phyloP scores from a whole-genome alignment of 2,113 vertebrate species.

The Jaculus jaculus region DNA sequence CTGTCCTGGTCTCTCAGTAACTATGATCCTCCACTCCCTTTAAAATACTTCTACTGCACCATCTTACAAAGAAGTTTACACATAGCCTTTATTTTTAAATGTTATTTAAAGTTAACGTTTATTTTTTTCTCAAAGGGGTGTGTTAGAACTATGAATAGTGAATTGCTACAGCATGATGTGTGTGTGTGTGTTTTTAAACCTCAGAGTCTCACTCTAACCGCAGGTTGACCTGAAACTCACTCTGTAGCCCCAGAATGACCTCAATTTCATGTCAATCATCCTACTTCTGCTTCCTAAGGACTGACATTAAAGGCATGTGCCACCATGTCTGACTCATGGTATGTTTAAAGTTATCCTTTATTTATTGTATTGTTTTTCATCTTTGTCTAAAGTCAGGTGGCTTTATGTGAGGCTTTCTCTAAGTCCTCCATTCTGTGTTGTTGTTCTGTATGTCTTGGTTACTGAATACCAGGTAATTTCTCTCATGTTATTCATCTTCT shows the following conservation, averaged over 20 bases:
- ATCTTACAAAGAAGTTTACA: background rate
- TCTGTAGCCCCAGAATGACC: no score
- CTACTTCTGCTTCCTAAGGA: no score
- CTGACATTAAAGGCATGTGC: no score
- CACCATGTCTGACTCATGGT: background rate
- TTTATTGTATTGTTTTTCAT: background rate
- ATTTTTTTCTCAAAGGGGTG: background rate
- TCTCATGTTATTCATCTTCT: background rate
- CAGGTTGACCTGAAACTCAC: no score
- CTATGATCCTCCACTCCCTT: no score
- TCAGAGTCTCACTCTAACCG: no score
- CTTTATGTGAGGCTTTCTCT: background rate
- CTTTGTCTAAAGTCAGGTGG: constrained; percentile 4
- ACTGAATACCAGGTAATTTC: background rate
- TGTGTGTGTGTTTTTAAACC: no score
- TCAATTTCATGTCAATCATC: no score
- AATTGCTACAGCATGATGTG: background rate
- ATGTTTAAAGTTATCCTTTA: background rate
- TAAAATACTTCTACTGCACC: no score
- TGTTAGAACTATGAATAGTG: background rate
- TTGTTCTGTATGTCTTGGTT: background rate
- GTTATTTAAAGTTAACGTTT: background rate
- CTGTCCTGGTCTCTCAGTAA: no score
- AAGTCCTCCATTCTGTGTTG: background rate
- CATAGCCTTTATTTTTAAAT: no score